A percentile compares a stretch with the other conserved stretches of the same genome.
These are phyloP conservation scores for Antheraea pernyi DNA, from an alignment of 1,140 invertebrate species.

Conservation along the genomic window DNA sequence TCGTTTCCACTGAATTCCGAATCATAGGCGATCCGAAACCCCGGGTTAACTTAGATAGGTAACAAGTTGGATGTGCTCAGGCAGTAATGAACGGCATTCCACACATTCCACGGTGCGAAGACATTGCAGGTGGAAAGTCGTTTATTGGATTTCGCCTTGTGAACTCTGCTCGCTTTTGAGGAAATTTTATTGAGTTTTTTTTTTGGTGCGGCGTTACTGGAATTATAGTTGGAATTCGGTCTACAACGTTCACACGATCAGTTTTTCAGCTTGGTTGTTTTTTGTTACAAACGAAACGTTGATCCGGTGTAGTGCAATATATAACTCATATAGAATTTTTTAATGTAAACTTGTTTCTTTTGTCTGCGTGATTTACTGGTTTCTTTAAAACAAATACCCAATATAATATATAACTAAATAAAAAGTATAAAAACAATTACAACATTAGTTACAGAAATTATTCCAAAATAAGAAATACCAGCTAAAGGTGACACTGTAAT, in stretches of 20 bases:
- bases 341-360: too few relatives aligned
- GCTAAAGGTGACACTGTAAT: too few relatives aligned
- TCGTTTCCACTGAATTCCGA: conserved; percentile 18
- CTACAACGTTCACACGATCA: background rate
- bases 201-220: background rate
- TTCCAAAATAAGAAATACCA: too few relatives aligned
- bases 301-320: too few relatives aligned
- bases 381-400: too few relatives aligned
- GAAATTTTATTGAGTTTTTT: conserved; percentile 15
- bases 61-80: conserved; percentile 56
- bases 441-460: too few relatives aligned
- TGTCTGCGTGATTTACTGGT: too few relatives aligned
- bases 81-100: conserved; percentile 63
- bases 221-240: conserved; percentile 1
- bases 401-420: too few relatives aligned
- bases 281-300: too few relatives aligned
- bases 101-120: conserved; percentile 50
- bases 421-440: too few relatives aligned
- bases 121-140: conserved; percentile 46
- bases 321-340: too few relatives aligned
- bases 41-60: conserved; percentile 59
- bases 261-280: background rate
- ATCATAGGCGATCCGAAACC: conserved; percentile 39
- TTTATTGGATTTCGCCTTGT: conserved; percentile 62
- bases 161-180: conserved; percentile 25